Evolutionary conservation across 2,888 invertebrate genomes (phyloP).

Genomic region (Lobophora halterata): DNA sequence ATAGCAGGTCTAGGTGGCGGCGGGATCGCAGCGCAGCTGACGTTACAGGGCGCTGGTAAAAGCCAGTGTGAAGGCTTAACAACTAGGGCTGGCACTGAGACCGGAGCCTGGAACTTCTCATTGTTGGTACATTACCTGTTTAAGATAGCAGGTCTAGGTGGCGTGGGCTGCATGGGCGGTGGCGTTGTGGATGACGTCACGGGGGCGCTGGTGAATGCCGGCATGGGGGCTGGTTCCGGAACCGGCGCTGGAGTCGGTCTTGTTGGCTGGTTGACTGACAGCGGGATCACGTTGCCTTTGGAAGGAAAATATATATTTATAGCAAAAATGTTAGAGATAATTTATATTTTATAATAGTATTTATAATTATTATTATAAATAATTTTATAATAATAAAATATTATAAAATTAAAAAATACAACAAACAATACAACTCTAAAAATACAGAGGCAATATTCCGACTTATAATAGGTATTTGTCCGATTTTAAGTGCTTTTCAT

Average conservation of each 20-base stretch:
- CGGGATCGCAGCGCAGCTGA: slow-evolving; percentile 13
- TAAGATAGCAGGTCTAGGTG: slow-evolving; percentile 14
- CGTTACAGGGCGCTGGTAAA: neutral
- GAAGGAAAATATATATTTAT: slow-evolving; percentile 1
- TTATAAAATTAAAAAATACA: too few relatives aligned
- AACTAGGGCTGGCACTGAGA: slow-evolving; percentile 20
- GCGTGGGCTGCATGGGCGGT: slow-evolving; percentile 10
- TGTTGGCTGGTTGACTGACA: slow-evolving; percentile 33
- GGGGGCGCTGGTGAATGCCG: slow-evolving; percentile 10
- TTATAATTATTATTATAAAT: too few relatives aligned
- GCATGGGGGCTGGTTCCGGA: slow-evolving; percentile 26
- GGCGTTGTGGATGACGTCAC: slow-evolving; percentile 7
- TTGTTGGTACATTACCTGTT: too few relatives aligned
- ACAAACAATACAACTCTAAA: too few relatives aligned
- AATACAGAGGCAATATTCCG: too few relatives aligned
- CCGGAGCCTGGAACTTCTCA: too few relatives aligned
- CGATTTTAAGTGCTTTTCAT: too few relatives aligned
- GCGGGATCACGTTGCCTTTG: slow-evolving; percentile 34
- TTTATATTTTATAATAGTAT: too few relatives aligned
- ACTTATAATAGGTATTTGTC: too few relatives aligned
- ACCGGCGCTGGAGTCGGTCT: slow-evolving; percentile 25
- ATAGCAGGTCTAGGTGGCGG: slow-evolving; percentile 18
- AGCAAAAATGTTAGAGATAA: too few relatives aligned
- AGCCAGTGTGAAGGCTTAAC: slow-evolving; percentile 28
- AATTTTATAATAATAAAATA: too few relatives aligned